These are phyloP conservation scores for Ophiodon elongatus DNA, from an alignment of 2,113 vertebrate genomes.

Conservation along the genomic window DNA sequence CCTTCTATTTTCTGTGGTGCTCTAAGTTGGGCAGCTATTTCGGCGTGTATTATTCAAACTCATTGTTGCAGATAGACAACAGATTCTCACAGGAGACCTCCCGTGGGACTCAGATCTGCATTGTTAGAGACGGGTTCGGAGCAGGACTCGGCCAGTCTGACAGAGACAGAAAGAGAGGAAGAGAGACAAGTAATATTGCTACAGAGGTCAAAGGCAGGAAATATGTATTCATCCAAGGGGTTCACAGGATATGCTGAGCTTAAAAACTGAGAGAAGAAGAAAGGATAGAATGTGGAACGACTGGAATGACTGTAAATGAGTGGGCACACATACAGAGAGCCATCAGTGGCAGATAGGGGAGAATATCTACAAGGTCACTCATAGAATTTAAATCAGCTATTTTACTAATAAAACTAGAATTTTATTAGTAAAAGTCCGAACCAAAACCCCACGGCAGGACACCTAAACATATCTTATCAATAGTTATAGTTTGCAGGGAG, in stretches of 20 bases:
- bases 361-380: not conserved
- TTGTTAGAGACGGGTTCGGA: conserved; percentile 75
- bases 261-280: conserved; percentile 5
- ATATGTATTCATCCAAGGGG: conserved; percentile 5
- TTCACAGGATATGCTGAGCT: not conserved
- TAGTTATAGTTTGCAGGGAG: not conserved
- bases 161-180: conserved; percentile 21
- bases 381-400: not conserved
- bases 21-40: conserved; percentile 17
- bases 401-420: not conserved
- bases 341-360: not conserved
- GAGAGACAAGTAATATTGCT: not conserved
- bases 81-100: conserved; percentile 37
- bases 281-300: conserved; percentile 11
- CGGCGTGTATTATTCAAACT: conserved; percentile 42
- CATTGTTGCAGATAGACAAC: conserved; percentile 45
- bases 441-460: not conserved
- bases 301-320: conserved; percentile 9
- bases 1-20: conserved; percentile 22
- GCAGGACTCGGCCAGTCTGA: conserved; percentile 79
- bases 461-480: not conserved
- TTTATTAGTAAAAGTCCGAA: too few relatives aligned
- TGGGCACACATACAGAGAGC: not conserved
- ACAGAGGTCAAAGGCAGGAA: not conserved
- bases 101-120: conserved; percentile 79